Conservation (phyloP, 1,140 invertebrate genomes). For the Caenorhabditis latens region DNA sequence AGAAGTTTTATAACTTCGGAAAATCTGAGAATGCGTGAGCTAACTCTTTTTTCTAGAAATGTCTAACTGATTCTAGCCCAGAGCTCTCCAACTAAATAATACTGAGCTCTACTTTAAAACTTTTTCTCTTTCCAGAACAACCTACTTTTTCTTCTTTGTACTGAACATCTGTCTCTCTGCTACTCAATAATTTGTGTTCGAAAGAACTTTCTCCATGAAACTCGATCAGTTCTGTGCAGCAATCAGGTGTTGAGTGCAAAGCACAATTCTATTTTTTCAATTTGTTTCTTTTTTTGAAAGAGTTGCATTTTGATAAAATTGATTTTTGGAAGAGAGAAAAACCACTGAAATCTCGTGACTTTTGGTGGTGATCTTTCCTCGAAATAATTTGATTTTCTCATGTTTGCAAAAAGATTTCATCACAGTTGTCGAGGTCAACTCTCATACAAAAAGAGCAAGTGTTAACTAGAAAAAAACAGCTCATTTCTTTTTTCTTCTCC, state of each 20-base stretch:
- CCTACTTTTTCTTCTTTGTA: background rate
- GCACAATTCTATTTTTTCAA: background rate
- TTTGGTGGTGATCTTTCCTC: background rate
- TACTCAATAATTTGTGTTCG: background rate
- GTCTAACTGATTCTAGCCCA: too few species aligned
- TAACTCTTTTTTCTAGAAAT: too few species aligned
- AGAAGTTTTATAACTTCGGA: too few species aligned
- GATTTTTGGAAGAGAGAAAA: background rate
- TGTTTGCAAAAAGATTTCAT: constrained; percentile 5
- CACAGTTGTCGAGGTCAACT: background rate
- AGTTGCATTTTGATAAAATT: background rate
- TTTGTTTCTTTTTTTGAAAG: background rate
- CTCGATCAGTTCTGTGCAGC: background rate
- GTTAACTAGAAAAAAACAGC: background rate
- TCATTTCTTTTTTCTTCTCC: background rate
- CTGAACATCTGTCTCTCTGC: background rate
- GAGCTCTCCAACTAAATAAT: too few species aligned
- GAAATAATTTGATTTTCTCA: constrained; percentile 6
- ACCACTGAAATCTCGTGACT: background rate
- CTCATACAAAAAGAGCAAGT: background rate
- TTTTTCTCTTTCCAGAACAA: too few species aligned
- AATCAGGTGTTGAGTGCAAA: constrained; percentile 9
- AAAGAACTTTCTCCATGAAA: constrained; percentile 5
- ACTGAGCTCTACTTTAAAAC: too few species aligned
- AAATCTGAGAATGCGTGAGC: too few species aligned